These are phyloP conservation scores for Megastigmus dorsalis DNA, from an alignment of 2,888 invertebrate species.

Conservation along the genomic window DNA sequence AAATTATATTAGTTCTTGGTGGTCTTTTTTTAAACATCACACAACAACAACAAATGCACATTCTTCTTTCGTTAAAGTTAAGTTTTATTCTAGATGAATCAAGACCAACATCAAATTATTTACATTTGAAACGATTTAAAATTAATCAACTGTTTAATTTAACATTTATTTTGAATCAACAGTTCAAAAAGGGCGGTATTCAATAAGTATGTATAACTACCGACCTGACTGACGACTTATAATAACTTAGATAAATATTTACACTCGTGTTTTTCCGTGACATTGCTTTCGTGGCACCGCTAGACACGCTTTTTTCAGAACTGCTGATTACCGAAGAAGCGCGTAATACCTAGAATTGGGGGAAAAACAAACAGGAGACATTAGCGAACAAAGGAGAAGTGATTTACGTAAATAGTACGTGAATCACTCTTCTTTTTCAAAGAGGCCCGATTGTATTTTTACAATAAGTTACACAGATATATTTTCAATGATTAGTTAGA, in stretches of 20 bases:
- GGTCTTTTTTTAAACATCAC: neutral
- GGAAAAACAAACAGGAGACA: slow-evolving; percentile 41
- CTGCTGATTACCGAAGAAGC: slow-evolving; percentile 18
- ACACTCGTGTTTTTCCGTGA: slow-evolving; percentile 20
- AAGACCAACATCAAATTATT: too few relatives aligned
- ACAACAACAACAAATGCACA: neutral
- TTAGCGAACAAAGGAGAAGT: slow-evolving; percentile 7
- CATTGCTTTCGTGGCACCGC: slow-evolving; percentile 3
- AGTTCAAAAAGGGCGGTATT: slow-evolving; percentile 32
- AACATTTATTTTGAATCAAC: neutral
- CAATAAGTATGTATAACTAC: slow-evolving; percentile 23
- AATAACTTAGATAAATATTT: slow-evolving; percentile 22
- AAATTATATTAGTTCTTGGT: neutral
- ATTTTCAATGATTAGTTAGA: too few relatives aligned
- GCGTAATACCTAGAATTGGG: slow-evolving; percentile 40
- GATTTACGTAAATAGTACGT: slow-evolving; percentile 3
- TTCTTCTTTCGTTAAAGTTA: neutral
- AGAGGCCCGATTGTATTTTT: too few relatives aligned
- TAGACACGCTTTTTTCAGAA: slow-evolving; percentile 38
- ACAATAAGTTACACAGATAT: too few relatives aligned
- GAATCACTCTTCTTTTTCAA: slow-evolving; percentile 21
- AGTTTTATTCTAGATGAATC: too few relatives aligned
- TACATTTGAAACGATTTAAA: too few relatives aligned
- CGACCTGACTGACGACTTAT: neutral
- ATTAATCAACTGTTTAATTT: neutral